Base-by-base conservation (phyloP, 2,888 invertebrate genomes). In the Drosophila buzzatii region DNA sequence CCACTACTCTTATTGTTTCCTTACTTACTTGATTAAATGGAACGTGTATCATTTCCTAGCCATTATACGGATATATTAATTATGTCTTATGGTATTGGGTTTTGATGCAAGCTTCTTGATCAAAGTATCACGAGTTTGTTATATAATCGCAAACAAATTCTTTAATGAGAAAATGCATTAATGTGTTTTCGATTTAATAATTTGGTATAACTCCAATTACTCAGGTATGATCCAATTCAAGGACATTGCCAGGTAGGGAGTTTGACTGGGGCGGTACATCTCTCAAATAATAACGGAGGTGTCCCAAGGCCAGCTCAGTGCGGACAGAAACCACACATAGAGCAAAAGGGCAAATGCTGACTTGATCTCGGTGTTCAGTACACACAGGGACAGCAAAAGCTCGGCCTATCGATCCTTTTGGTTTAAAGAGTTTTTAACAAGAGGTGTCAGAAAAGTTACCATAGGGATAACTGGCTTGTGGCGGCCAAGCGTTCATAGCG, bases 51-150 rank as follows among this genome's bases (percentile, higher is more conserved):
- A 44, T 44, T 44, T 44, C 44, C 44, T 44, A 23, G 44, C 44
- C 20, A 23, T 44, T 44, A 44, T 44, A 44, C 44, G 44, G 44
- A 44, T 44, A 44, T 44, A 44, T 44, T 44, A 5, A 44, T 44
- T 44, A 44, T 44, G 14, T 44, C 44, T 23, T 44, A 44, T 44
- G 44, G 20, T 44, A 44, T 44, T 44, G 44, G 44, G 44, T 44
- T 44, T 44, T 44, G 44, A 44, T 44, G 44, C 44, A 44, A 44
- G 44, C 44, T 44, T 44, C 44, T 44, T 44, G 44, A 44, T 44
- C 44, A 44, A 44, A 44, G 44, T 44, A 44, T 44, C 44, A 44
- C 44, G 44, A 44, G 44, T 20, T 44, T 20, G 44, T 44, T 44
- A 44, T 44, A 44, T 44, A 44, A 44, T 44, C 42, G 18, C 18